Evolutionary conservation across 2,113 vertebrate genomes (phyloP).

Genomic region (Tragelaphus scriptus): DNA sequence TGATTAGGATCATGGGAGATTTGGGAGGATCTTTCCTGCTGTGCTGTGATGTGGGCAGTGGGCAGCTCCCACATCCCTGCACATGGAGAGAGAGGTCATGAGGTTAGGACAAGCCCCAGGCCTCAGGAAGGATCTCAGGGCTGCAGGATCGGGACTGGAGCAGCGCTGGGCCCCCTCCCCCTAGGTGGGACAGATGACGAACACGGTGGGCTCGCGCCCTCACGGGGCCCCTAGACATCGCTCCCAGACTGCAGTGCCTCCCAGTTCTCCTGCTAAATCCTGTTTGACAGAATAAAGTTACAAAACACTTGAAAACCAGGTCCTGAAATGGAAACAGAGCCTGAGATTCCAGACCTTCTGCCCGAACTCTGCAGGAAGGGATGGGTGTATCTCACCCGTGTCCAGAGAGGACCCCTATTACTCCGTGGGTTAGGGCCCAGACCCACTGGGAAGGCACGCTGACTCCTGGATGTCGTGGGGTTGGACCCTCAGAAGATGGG

Average conservation of each 20-base stretch:
- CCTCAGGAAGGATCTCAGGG: background rate
- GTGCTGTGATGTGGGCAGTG: too few relatives aligned
- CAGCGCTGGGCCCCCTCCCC: background rate
- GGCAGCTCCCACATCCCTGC: background rate
- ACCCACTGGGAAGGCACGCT: fast-evolving
- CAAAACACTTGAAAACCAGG: fast-evolving
- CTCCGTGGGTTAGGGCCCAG: too few relatives aligned
- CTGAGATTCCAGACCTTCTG: fast-evolving
- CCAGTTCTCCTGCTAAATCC: background rate
- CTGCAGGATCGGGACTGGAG: background rate
- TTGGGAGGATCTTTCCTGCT: background rate
- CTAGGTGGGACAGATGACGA: background rate
- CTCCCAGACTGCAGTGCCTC: background rate
- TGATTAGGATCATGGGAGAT: background rate
- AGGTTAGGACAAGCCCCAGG: background rate
- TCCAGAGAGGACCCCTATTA: background rate
- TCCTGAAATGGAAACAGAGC: background rate
- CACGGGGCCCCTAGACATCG: background rate
- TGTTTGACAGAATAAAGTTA: background rate
- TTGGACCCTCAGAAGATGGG: background rate
- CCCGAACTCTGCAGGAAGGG: too few relatives aligned
- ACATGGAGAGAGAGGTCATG: background rate
- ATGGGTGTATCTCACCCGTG: too few relatives aligned
- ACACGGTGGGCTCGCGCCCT: background rate
- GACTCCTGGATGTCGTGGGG: background rate